A percentile compares a stretch with the other conserved stretches of the same genome.
phyloP scores from a whole-genome alignment of 2,888 invertebrate species.

The Norana najaformis region DNA sequence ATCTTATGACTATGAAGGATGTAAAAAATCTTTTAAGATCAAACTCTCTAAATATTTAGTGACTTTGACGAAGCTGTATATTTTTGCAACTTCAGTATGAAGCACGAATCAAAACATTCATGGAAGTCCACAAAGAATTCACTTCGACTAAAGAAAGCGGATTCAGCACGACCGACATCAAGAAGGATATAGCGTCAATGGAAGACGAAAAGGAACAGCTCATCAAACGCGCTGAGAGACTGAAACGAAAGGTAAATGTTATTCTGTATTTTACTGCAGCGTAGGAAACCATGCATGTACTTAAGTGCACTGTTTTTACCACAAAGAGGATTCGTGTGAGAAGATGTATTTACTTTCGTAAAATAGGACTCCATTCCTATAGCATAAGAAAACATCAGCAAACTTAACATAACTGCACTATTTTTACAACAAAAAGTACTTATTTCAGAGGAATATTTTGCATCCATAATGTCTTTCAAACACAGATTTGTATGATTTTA shows the following conservation, averaged over 20 bases:
- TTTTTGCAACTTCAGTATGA: slow-evolving; percentile 68
- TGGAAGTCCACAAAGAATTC: slow-evolving; percentile 75
- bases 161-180: slow-evolving; percentile 77
- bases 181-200: slow-evolving; percentile 82
- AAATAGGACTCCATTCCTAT: no score
- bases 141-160: slow-evolving; percentile 69
- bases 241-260: slow-evolving; percentile 65
- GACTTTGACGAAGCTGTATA: neutral
- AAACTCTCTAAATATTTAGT: no score
- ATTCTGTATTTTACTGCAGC: no score
- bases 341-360: no score
- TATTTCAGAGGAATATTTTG: neutral
- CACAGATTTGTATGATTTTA: no score
- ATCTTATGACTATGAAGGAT: no score
- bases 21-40: no score
- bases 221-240: slow-evolving; percentile 68
- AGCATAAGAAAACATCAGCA: neutral
- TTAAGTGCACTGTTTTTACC: no score
- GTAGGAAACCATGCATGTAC: no score
- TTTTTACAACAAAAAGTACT: neutral
- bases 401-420: neutral
- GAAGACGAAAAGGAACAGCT: slow-evolving; percentile 82
- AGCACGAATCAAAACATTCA: slow-evolving; percentile 78
- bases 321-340: no score
- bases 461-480: neutral